Evolutionary conservation across 1,140 invertebrate genomes (phyloP), one percentile per base, ranked within the genome.

Genomic region (Drosophila bipectinata): DNA sequence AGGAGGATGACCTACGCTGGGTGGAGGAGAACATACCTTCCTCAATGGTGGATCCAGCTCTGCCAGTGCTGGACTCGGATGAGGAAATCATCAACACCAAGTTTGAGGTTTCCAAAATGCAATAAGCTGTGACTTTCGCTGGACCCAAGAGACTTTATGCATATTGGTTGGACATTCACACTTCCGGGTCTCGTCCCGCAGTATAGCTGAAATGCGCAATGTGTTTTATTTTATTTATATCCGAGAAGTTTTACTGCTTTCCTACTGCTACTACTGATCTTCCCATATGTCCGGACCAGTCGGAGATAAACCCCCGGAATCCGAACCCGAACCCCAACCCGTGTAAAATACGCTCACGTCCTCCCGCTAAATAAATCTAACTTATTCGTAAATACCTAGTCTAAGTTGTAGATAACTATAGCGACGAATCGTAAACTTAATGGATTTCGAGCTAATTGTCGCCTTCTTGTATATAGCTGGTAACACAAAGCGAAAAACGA

Each of bases 41-140:
- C 21, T 95, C 96, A 54, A 92, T 96, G 60, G 94, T 93, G 64
- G 95, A 96, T 92, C 93, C 94, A 32, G 94, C 96, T 10, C 92
- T 98, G 24, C 96, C 97, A 1, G 94, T 97, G 21, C 92, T 98
- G 14, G 97, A 98, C 92, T 98, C 97, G 0, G 97, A 98, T 91
- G 97, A 98, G 92, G 97, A 98, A 92, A 94, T 98, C 24, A 95
- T 97, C 90, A 97, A 95, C 77, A 96, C 96, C 4, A 96, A 96
- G 92, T 97, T 97, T 93, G 97, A 98, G 93, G 95, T 97, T 59
- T 97, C 96, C 37, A 98, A 98, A 93, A 98, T 98, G 97, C 96
- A 98, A 93, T 85, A 85, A 79, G 54, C 83, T 62, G 80, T 54
- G 56, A 55, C 45, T 62, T 72, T 63, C 59, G 73, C 62, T 85